These are phyloP conservation scores for Struthidea cinerea DNA, from an alignment of 2,113 vertebrate species.

Conservation along the genomic window DNA sequence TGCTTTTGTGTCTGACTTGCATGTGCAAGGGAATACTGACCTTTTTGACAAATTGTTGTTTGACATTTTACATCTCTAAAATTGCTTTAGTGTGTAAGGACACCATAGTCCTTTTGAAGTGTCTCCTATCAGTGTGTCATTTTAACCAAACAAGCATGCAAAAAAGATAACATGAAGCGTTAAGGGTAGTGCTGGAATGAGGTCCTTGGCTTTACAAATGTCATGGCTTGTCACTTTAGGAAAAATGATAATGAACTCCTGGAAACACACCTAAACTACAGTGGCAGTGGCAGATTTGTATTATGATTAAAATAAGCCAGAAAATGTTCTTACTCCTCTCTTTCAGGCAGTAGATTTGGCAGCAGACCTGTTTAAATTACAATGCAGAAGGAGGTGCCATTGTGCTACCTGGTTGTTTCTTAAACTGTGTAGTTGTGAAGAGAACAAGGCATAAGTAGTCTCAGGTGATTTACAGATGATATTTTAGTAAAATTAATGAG, in stretches of 20 bases:
- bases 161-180: background rate
- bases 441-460: background rate
- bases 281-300: background rate
- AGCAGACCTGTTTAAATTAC: background rate
- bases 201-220: background rate
- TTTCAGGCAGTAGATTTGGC: background rate
- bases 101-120: background rate
- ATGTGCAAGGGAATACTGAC: background rate
- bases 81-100: background rate
- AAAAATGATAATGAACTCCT: background rate
- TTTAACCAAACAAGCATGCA: background rate
- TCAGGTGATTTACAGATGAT: background rate
- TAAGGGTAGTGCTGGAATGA: background rate
- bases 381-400: background rate
- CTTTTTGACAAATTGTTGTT: background rate
- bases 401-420: background rate
- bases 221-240: background rate
- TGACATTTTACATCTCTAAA: background rate
- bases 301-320: background rate
- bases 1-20: background rate
- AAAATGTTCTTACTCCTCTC: background rate
- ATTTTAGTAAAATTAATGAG: conserved; percentile 1
- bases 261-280: background rate
- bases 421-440: background rate
- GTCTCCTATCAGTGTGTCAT: background rate